Evolutionary conservation across 2,113 vertebrate genomes (phyloP), one percentile per base, ranked within the genome.

Genomic region (Herpetotheres cachinnans): DNA sequence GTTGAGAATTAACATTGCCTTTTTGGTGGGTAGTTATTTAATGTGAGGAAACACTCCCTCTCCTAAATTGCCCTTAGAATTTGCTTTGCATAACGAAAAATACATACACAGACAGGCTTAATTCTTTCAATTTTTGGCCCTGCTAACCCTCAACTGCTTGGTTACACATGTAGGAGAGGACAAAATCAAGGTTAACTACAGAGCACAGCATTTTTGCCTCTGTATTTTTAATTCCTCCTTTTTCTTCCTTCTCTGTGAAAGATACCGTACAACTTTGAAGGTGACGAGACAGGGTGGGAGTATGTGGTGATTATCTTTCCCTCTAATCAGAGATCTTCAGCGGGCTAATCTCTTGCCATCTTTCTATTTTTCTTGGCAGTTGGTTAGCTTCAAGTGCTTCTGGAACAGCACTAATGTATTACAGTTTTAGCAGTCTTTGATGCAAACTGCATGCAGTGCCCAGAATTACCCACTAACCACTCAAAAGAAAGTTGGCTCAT

Each of bases 401-500:
- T 91, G 89, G 82, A 93, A 73, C 1, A 3, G 80, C 82, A 82
- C 47, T 69, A 16, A 63, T 4, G 34, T 38, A 55, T n/a, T 58
- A 49, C 73, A 72, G 80, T 58, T 91, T 78, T n/a, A 96, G 81
- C 73, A 89, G 77, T 8, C 78, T 78, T 92, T 63, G 81, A 71
- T 78, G 81, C 93, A 79, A 95, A 82, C 54, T 2, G 9, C 73
- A 58, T 12, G n/a, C 91, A 82, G 86, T 16, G 91, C 83, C 92
- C 93, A 89, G 83, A 89, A 77, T 59, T 62, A 61, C 93, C 92
- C 84, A 58, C 62, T 36, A 52, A 69, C 65, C 4, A 3, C 9
- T 46, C 89, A 55, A 19, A 19, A 93, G 70, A 59, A 91, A 86
- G 86, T 49, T 92, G 92, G 86, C 96, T 94, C 65, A 22, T 4